Base-by-base conservation (phyloP, 2,888 invertebrate species). In the Nomada ferruginata region DNA sequence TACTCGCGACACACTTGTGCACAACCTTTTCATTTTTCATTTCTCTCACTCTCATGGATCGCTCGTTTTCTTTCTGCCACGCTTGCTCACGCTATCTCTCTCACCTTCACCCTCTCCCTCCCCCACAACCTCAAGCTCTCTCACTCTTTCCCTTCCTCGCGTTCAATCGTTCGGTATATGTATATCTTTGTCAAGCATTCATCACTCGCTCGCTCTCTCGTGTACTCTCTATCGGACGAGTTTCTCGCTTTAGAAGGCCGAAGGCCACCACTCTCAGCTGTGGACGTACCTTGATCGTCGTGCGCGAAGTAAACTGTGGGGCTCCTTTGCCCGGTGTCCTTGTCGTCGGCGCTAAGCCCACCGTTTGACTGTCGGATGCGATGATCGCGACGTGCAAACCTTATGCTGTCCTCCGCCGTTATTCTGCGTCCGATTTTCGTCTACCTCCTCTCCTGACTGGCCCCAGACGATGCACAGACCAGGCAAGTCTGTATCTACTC, bases 211-310 rank as follows among this genome's bases (percentile, higher is more conserved):
- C 73, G 36, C 55, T 44, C 57, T 23, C 18, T 44, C 57, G 20
- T 20, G 68, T 74, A 78, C 74, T 66, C 76, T 87, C 87, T 83
- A 70, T 75, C 82, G 66, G 63, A 47, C 73, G 72, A 36, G 77
- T 87, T 82, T 85, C 83, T 83, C 78, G 85, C 85, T 74, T 76
- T 79, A 66, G 79, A 74, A 87, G 79, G 85, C 80, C 81, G 89
- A 90, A 89, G 90, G 89, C 88, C 85, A 88, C 81, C 73, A 65
- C 78, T 86, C 83, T 85, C 79, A 85, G 84, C 85, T 85, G 85
- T 87, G 84, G 79, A 88, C 87, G 90, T 92, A 92, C 92, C 92
- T 92, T 90, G 90, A 91, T 90, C 91, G 90, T 89, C 87, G 78
- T 87, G 88, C 88, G 90, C 84, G 88, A 90, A 91, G 89, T 90